A percentile compares a stretch with the other conserved stretches of the same genome.
Evolutionary conservation across 2,113 vertebrate species (phyloP).

Genomic region (Zapornia atra): DNA sequence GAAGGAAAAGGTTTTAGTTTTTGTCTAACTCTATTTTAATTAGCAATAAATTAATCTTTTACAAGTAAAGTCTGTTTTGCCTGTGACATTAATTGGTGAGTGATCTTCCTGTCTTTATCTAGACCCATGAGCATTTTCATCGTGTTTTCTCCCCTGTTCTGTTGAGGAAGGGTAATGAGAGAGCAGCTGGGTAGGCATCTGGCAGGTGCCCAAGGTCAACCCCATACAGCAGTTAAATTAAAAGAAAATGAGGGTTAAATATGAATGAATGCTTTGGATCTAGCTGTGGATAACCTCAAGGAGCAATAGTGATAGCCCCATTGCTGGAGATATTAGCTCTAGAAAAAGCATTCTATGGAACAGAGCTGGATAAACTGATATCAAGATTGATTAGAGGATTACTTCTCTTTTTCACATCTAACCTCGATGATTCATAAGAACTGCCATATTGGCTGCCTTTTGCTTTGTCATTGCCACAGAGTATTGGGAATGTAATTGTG

Average conservation of each 20-base stretch:
- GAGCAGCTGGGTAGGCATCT: background rate
- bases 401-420: background rate
- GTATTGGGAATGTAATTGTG: background rate
- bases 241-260: background rate
- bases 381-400: background rate
- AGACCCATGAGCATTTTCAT: background rate
- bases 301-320: background rate
- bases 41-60: background rate
- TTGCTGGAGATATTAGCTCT: background rate
- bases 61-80: background rate
- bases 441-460: background rate
- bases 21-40: background rate
- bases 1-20: background rate
- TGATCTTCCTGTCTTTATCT: background rate
- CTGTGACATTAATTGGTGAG: background rate
- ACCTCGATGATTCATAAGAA: background rate
- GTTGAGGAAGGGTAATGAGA: background rate
- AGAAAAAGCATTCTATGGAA: background rate
- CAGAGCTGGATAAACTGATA: background rate
- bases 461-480: background rate
- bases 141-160: background rate
- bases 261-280: background rate
- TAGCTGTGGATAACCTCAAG: background rate
- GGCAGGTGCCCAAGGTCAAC: background rate
- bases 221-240: background rate